A percentile compares a stretch with the other conserved stretches of the same genome.
These are phyloP conservation scores for Pasiphila rectangulata DNA, from an alignment of 2,888 invertebrate genomes.

Conservation along the genomic window DNA sequence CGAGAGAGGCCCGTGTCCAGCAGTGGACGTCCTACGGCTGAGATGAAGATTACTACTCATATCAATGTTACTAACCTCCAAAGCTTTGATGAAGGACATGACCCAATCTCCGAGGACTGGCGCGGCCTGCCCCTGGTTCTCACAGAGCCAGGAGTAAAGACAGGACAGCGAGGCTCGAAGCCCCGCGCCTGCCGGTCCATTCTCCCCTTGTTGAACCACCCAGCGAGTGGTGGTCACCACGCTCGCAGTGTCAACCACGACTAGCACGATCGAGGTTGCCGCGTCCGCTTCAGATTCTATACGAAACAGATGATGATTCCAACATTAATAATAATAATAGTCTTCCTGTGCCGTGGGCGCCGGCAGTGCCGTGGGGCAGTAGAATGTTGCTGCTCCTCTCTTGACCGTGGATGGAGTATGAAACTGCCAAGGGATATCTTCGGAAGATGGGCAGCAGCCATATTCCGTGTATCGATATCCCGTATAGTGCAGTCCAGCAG, in stretches of 20 bases:
- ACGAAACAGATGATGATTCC: not conserved
- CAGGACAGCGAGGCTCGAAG: constrained; percentile 83
- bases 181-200: constrained; percentile 70
- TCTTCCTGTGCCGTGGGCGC: too few relatives aligned
- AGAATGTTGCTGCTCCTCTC: too few relatives aligned
- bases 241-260: constrained; percentile 74
- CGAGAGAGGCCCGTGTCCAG: too few relatives aligned
- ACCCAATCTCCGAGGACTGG: constrained; percentile 84
- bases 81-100: constrained; percentile 83
- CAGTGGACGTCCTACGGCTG: too few relatives aligned
- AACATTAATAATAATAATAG: not conserved
- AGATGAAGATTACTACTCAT: too few relatives aligned
- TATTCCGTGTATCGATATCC: too few relatives aligned
- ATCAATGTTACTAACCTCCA: constrained; percentile 75
- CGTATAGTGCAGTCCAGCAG: too few relatives aligned
- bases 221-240: constrained; percentile 58
- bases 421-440: too few relatives aligned
- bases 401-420: too few relatives aligned
- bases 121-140: constrained; percentile 83
- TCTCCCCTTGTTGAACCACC: constrained; percentile 63
- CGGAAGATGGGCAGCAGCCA: too few relatives aligned
- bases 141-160: constrained; percentile 85
- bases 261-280: constrained; percentile 81
- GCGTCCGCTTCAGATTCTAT: constrained; percentile 76
- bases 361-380: too few relatives aligned